Base-by-base conservation (phyloP, 2,797 vertebrate species). In the Fratercula arctica region DNA sequence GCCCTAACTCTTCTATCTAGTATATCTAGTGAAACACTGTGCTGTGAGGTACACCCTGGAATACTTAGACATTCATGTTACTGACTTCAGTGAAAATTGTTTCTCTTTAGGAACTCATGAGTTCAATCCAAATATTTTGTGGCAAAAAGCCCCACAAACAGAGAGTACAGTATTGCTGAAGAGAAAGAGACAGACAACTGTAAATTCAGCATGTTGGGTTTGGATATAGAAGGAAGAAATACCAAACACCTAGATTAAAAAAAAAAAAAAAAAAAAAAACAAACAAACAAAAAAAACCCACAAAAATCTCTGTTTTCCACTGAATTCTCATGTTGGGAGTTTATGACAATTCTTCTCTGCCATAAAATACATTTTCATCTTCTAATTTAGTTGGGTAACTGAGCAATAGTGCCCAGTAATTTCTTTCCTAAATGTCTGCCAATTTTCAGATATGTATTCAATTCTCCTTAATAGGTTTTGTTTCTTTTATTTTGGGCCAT, bases 341-440 rank as follows among this genome's bases (percentile, higher is more conserved):
- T 92, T 79, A 91, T 43, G 35, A 60, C 21, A 69, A 72, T 69
- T 80, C 25, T 90, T 77, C 70, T 76, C 37, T 39, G 72, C 10
- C 87, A 54, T 73, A 87, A 96, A 87, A 91, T n/a, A 86, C 29
- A 81, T 60, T 87, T 94, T 87, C 66, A 60, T 91, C 56, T 90
- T 93, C 59, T 85, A 67, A 91, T 83, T 90, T 83, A 89, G 16
- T 66, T 96, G 8, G 16, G 6, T 80, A 64, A 89, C 69, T 80
- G 48, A 94, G 43, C 46, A 96, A 87, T 45, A 92, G 21, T 35
- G 45, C 45, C 53, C 43, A 80, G 53, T 89, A 85, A 79, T 95
- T 91, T 96, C 43, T 73, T 89, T 85, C 35, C 64, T 91, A 94
- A 94, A 90, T 81, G 48, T 56, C 61, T 93, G 77, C 21, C 54